These are phyloP conservation scores for Agraylea sexmaculata DNA, from an alignment of 1,140 invertebrate species.

Conservation along the genomic window DNA sequence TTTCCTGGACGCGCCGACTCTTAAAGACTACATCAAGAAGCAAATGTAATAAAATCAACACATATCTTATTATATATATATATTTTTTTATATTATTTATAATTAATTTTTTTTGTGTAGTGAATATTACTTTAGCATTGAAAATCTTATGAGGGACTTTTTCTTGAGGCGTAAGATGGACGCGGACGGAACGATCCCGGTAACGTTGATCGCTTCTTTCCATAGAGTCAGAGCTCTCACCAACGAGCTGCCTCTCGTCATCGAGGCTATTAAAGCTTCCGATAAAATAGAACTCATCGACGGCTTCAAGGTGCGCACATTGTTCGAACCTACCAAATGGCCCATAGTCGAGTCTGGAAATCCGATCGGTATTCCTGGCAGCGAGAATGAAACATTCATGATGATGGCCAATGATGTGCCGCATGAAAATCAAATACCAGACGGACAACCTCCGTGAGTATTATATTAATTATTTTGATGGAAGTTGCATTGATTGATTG, in stretches of 20 bases:
- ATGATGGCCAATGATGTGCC: conserved; percentile 42
- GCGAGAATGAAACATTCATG: conserved; percentile 28
- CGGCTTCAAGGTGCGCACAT: conserved; percentile 70
- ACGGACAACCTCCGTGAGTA: background rate
- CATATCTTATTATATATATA: conserved; percentile 1
- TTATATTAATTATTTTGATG: background rate
- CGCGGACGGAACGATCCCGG: conserved; percentile 80
- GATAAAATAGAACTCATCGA: conserved; percentile 71
- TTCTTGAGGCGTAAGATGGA: conserved; percentile 97
- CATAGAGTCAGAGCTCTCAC: conserved; percentile 84
- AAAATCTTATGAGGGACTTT: conserved; percentile 92
- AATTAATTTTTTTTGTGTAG: conserved; percentile 49
- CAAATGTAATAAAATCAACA: conserved; percentile 54
- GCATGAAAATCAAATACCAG: background rate
- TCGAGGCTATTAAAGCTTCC: conserved; percentile 70
- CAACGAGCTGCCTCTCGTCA: conserved; percentile 69
- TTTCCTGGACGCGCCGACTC: conserved; percentile 38
- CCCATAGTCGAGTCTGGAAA: conserved; percentile 54
- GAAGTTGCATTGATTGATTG: background rate
- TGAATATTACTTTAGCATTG: conserved; percentile 98
- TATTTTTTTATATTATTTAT: conserved; percentile 6
- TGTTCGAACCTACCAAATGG: conserved; percentile 73
- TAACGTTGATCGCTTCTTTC: conserved; percentile 91
- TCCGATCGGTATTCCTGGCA: conserved; percentile 10
- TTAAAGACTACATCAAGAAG: conserved; percentile 71